These are phyloP conservation scores for Poecilus cupreus DNA, from an alignment of 2,888 invertebrate genomes.

Conservation along the genomic window DNA sequence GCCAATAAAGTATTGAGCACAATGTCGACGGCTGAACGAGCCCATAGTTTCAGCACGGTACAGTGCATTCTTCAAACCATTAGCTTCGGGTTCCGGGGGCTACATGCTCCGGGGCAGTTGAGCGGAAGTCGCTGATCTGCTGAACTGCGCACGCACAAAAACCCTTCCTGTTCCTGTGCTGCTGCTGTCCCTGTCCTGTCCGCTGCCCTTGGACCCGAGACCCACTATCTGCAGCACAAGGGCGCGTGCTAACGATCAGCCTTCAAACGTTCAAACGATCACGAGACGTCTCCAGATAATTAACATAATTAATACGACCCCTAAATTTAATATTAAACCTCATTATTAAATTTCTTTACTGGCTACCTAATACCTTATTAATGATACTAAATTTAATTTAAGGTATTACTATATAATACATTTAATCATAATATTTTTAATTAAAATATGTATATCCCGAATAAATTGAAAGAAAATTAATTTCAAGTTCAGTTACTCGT, in stretches of 20 bases:
- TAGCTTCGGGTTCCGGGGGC: constrained; percentile 22
- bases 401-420: too few species aligned
- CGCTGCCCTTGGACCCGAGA: neutral
- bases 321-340: neutral
- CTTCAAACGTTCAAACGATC: constrained; percentile 27
- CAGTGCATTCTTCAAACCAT: constrained; percentile 46
- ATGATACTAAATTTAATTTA: neutral
- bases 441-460: too few species aligned
- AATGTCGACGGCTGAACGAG: neutral
- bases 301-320: constrained; percentile 19
- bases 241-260: constrained; percentile 19
- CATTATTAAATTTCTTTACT: constrained; percentile 25
- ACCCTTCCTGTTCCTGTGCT: neutral
- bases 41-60: constrained; percentile 25
- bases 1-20: constrained; percentile 44
- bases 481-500: too few species aligned
- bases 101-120: constrained; percentile 8
- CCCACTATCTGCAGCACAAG: neutral
- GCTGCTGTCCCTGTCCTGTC: neutral
- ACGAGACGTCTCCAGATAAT: neutral
- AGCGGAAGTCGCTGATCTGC: constrained; percentile 39
- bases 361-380: neutral
- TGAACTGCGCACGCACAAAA: constrained; percentile 31
- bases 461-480: too few species aligned
- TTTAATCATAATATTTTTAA: too few species aligned